A percentile compares a stretch with the other conserved stretches of the same genome.
Evolutionary conservation across 1,140 invertebrate species (phyloP).

Genomic region (Pygmarrhopalites habei): DNA sequence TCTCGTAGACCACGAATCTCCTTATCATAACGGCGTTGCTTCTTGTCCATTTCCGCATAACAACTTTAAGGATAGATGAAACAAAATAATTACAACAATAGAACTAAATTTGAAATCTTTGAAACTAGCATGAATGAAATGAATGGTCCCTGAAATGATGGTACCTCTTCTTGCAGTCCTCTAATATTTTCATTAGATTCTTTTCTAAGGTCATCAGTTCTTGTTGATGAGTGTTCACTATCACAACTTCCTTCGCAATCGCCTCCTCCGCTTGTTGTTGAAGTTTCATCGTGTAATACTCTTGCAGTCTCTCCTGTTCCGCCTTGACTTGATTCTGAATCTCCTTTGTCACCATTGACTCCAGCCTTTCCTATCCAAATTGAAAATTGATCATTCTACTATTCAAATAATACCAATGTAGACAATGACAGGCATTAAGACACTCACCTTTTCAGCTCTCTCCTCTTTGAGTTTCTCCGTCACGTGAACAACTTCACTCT

Average conservation of each 20-base stretch:
- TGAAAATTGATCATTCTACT: background rate
- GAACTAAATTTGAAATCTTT: no score
- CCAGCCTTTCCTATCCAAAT: slow-evolving; percentile 14
- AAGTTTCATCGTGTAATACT: slow-evolving; percentile 23
- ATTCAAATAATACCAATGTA: background rate
- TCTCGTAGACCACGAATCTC: slow-evolving; percentile 20
- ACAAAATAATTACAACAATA: no score
- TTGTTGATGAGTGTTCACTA: slow-evolving; percentile 1
- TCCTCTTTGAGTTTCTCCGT: slow-evolving; percentile 14
- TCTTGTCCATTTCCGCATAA: background rate
- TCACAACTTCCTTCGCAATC: slow-evolving; percentile 3
- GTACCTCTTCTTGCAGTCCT: slow-evolving; percentile 26
- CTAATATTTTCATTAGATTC: slow-evolving; percentile 16
- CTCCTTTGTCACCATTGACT: background rate
- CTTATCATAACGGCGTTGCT: slow-evolving; percentile 11
- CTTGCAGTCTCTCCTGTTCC: slow-evolving; percentile 24
- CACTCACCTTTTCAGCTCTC: slow-evolving; percentile 11
- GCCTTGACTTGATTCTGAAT: slow-evolving; percentile 12
- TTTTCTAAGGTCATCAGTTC: slow-evolving; percentile 8
- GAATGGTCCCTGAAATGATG: no score
- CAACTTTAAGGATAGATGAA: no score
- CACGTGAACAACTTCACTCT: slow-evolving; percentile 6
- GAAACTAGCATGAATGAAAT: no score
- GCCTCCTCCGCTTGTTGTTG: slow-evolving; percentile 19
- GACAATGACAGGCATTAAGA: background rate